Conservation (phyloP, 2,113 vertebrate species). For the Boulengeromyrus knoepffleri region DNA sequence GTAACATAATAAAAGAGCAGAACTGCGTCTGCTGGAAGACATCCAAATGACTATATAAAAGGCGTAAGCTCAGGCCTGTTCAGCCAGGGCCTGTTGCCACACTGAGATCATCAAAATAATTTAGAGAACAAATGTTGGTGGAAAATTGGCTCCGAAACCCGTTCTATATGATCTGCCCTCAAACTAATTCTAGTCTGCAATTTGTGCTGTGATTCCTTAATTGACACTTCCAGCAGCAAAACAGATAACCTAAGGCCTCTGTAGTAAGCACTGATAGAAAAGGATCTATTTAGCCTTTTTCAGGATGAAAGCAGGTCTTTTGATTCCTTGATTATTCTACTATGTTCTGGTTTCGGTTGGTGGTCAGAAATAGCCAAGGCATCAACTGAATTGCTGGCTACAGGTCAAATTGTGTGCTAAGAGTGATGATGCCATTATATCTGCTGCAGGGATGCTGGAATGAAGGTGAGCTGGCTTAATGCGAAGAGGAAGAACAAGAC, state of each 20-base stretch:
- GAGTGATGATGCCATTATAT: neutral
- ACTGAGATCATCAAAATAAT: neutral
- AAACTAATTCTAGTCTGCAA: neutral
- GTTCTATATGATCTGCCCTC: neutral
- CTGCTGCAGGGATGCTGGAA: neutral
- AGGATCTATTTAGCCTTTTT: neutral
- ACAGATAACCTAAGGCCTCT: neutral
- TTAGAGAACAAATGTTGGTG: neutral
- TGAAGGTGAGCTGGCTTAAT: neutral
- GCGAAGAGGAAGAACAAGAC: neutral
- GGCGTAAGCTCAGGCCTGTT: neutral
- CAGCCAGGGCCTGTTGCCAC: neutral
- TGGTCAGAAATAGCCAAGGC: neutral
- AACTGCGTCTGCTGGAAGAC: neutral
- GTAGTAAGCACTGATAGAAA: neutral
- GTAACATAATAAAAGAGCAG: neutral
- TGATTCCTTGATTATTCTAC: neutral
- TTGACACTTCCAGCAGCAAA: neutral
- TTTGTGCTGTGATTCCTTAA: neutral
- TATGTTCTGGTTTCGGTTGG: neutral
- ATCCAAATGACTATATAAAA: neutral
- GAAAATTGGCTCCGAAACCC: neutral
- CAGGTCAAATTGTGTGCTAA: neutral
- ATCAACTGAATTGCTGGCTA: neutral
- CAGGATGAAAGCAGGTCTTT: neutral